Percentiles rank a stretch among this genome's conserved stretches.
Conservation (phyloP, 1,140 invertebrate genomes). For the Rhopalosiphum maidis region DNA sequence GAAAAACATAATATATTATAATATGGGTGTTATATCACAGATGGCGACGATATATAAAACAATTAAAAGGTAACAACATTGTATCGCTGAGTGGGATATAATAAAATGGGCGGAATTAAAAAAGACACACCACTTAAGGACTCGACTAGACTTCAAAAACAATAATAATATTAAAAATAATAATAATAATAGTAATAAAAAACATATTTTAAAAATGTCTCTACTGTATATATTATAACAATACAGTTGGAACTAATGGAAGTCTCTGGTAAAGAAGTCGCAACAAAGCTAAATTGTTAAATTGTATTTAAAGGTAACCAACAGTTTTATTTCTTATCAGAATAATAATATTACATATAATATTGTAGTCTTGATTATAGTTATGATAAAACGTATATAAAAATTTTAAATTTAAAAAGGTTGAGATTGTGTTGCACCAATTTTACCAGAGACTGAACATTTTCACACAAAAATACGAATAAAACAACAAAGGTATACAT, state of each 20-base stretch:
- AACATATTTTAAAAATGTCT: not conserved
- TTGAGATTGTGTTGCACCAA: not conserved
- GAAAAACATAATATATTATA: not conserved
- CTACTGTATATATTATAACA: not conserved
- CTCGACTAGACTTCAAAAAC: not conserved
- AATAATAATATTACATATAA: not conserved
- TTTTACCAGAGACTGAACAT: slow-evolving; percentile 13
- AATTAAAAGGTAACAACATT: slow-evolving; percentile 16
- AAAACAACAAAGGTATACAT: not conserved
- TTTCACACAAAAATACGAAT: not conserved
- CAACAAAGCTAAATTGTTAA: not conserved
- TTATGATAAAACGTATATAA: not conserved
- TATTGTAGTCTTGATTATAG: not conserved
- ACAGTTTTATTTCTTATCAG: not conserved
- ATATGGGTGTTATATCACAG: slow-evolving; percentile 18
- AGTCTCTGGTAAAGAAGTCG: slow-evolving; percentile 4
- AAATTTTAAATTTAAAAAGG: not conserved
- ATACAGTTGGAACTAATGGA: not conserved
- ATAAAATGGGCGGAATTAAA: not conserved
- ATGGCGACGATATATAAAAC: slow-evolving; percentile 5
- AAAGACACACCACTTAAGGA: not conserved
- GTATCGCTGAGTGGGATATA: not conserved
- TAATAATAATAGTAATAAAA: slow-evolving; percentile 17
- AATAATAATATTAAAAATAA: slow-evolving; percentile 16
- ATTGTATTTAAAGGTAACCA: not conserved